These are phyloP conservation scores for Cylloceria caligata DNA, from an alignment of 2,888 invertebrate genomes.

Conservation along the genomic window DNA sequence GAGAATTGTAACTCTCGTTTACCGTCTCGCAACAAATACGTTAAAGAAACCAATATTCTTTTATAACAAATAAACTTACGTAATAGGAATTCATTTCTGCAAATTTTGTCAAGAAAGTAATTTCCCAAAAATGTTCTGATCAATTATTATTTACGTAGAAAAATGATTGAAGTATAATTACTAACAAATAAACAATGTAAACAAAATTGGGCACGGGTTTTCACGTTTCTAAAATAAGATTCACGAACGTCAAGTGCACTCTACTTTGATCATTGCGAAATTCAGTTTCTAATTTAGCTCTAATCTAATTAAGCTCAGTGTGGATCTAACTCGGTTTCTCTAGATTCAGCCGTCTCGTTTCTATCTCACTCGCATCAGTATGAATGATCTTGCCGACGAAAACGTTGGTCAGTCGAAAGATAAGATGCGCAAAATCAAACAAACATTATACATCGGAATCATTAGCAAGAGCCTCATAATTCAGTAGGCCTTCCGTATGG, in stretches of 20 bases:
- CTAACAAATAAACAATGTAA: background rate
- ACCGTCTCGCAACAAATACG: background rate
- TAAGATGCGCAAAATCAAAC: slow-evolving; percentile 50
- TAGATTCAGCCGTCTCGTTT: slow-evolving; percentile 28
- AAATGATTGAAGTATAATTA: background rate
- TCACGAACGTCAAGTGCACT: background rate
- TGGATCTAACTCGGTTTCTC: slow-evolving; percentile 19
- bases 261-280: slow-evolving; percentile 41
- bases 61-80: slow-evolving; percentile 4
- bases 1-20: background rate
- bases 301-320: slow-evolving; percentile 45
- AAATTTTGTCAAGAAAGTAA: background rate
- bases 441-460: slow-evolving; percentile 34
- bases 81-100: background rate
- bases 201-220: background rate
- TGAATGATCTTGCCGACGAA: slow-evolving; percentile 33
- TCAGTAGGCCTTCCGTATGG: slow-evolving; percentile 30
- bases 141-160: too few relatives aligned
- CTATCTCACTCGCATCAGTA: slow-evolving; percentile 15
- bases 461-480: background rate
- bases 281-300: slow-evolving; percentile 58
- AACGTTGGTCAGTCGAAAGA: slow-evolving; percentile 54
- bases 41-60: background rate
- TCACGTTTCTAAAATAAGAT: background rate
- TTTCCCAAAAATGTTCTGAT: background rate